Evolutionary conservation across 2,888 invertebrate genomes (phyloP), one percentile per base, ranked within the genome.

Genomic region (Trypoxylon attenuatum): DNA sequence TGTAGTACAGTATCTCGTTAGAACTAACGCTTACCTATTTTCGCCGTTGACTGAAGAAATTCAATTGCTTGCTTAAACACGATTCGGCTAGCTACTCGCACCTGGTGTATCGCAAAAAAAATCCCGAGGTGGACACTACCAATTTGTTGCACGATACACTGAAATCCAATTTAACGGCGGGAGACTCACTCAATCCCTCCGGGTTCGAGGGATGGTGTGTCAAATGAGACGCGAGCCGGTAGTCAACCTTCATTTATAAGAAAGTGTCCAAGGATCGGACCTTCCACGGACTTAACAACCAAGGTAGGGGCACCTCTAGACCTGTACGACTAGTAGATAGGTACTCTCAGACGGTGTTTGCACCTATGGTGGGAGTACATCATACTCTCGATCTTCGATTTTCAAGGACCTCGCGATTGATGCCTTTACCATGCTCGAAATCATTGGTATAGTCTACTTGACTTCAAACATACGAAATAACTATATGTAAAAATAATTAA

Each of bases 191-290:
- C 50, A 67, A 73, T 75, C 77, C 76, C 76, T 81, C 73, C 72
- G 69, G 47, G 61, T 65, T 42, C 71, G 82, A 76, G 82, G 84
- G 83, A 77, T 82, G 80, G 62, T 71, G 78, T 73, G 79, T 77
- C 77, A 82, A 82, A 76, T 84, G 84, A 79, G 78, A 71, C 77
- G 69, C 69, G 67, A 73, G 69, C 49, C 61, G 56, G 63, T 69
- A 71, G 60, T 53, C 76, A 75, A 80, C 81, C 83, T 84, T 82
- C 76, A 84, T 84, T 84, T 85, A 85, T 85, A 85, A 85, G 84
- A 84, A 84, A 83, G 81, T 79, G 56, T 71, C 82, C 83, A 82
- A 84, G 85, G 82, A 81, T 83, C 71, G 79, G 67, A 73, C 82
- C 82, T 83, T 81, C 80, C 78, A 73, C 71, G 59, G 46, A 47